phyloP scores from a whole-genome alignment of 2,797 vertebrate species.

The Catharus ustulatus region DNA sequence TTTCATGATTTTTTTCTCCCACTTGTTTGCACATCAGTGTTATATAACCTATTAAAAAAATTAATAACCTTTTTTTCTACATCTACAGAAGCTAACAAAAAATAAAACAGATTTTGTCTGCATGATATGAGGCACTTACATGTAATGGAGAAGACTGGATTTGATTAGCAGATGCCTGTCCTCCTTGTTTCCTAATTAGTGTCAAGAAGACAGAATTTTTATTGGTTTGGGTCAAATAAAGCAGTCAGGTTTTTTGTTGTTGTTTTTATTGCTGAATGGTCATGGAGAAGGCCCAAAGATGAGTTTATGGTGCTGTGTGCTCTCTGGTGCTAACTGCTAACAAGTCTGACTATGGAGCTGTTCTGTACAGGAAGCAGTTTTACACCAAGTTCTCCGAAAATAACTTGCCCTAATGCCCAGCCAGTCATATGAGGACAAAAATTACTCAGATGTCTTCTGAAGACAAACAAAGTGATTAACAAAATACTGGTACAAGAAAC shows the following conservation, averaged over 20 bases:
- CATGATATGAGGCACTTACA: neutral
- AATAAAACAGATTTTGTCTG: neutral
- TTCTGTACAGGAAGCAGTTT: neutral
- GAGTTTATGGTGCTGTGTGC: neutral
- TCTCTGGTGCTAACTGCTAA: neutral
- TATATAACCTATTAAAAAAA: neutral
- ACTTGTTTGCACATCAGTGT: neutral
- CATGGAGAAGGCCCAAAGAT: neutral
- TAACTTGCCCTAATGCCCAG: neutral
- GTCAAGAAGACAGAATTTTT: neutral
- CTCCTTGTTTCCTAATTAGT: neutral
- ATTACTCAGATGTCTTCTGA: neutral
- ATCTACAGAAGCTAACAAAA: neutral
- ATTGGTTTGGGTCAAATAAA: neutral
- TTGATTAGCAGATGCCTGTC: neutral
- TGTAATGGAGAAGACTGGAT: neutral
- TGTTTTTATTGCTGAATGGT: neutral
- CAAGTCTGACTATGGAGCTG: neutral
- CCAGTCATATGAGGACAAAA: neutral
- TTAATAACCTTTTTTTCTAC: neutral
- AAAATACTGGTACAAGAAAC: neutral
- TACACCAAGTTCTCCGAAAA: neutral
- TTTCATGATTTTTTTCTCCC: neutral
- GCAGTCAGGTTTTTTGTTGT: accelerated
- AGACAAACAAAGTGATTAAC: neutral